Conservation (phyloP, 1,140 invertebrate genomes). For the Rhopalosiphum maidis region DNA sequence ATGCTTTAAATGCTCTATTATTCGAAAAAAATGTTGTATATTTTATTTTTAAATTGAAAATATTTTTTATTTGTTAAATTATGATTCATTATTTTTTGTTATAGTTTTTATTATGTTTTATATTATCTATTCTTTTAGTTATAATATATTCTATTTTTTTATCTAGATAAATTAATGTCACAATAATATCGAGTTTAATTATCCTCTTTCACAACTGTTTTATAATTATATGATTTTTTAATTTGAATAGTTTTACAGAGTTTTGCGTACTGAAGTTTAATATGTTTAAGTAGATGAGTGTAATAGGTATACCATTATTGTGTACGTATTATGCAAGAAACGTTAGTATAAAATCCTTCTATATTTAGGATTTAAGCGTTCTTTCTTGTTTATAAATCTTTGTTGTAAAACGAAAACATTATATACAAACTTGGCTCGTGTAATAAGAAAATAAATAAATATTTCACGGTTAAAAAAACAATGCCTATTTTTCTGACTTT, state of each 20-base stretch:
- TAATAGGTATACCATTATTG: background rate
- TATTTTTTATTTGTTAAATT: no score
- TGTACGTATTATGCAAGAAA: background rate
- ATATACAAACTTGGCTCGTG: conserved; percentile 38
- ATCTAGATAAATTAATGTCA: no score
- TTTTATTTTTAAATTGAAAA: no score
- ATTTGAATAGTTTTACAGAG: background rate
- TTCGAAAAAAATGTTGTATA: background rate
- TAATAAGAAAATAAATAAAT: conserved; percentile 42
- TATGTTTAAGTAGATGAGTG: background rate
- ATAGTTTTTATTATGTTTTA: no score
- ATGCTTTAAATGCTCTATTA: background rate
- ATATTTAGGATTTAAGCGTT: background rate
- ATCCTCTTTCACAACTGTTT: background rate
- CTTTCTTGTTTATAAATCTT: background rate
- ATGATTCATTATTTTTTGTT: no score
- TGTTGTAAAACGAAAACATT: conserved; percentile 2
- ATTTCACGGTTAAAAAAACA: conserved; percentile 34
- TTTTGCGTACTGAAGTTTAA: background rate
- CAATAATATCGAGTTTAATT: background rate
- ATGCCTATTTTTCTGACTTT: conserved; percentile 38
- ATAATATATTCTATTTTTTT: no score
- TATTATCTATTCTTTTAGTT: no score
- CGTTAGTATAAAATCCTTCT: background rate
- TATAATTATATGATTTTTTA: background rate